Evolutionary conservation across 2,888 invertebrate genomes (phyloP).

Genomic region (Pegoplata infirma): DNA sequence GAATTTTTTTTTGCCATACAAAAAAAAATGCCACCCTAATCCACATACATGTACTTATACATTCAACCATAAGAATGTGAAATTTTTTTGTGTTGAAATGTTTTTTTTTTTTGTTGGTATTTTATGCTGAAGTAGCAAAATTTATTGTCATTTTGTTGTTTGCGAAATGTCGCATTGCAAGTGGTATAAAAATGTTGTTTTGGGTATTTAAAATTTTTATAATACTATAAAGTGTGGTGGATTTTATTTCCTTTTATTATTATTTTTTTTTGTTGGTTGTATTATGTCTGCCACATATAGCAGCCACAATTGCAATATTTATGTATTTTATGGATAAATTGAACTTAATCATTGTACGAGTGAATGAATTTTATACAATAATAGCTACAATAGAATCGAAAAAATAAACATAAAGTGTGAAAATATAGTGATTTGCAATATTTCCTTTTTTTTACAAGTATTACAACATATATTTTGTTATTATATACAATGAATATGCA

Average conservation of each 20-base stretch:
- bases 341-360: constrained; percentile 45
- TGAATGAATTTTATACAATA: constrained; percentile 7
- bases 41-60: neutral
- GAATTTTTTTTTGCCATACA: too few species aligned
- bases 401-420: too few species aligned
- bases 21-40: too few species aligned
- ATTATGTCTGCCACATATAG: too few species aligned
- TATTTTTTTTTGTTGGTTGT: constrained; percentile 11
- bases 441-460: too few species aligned
- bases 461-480: too few species aligned
- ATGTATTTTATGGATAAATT: constrained; percentile 52
- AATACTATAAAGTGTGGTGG: constrained; percentile 52
- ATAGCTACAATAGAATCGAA: neutral
- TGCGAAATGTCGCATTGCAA: constrained; percentile 55
- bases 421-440: neutral
- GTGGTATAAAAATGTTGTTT: constrained; percentile 34
- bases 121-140: constrained; percentile 42
- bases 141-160: constrained; percentile 44
- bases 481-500: too few species aligned
- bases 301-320: constrained; percentile 53
- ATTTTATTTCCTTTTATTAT: too few species aligned
- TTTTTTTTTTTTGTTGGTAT: too few species aligned
- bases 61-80: neutral
- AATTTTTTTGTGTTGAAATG: too few species aligned
- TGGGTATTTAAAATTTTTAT: constrained; percentile 44